phyloP scores from a whole-genome alignment of 2,888 invertebrate genomes.

The Platycnemis pennipes region DNA sequence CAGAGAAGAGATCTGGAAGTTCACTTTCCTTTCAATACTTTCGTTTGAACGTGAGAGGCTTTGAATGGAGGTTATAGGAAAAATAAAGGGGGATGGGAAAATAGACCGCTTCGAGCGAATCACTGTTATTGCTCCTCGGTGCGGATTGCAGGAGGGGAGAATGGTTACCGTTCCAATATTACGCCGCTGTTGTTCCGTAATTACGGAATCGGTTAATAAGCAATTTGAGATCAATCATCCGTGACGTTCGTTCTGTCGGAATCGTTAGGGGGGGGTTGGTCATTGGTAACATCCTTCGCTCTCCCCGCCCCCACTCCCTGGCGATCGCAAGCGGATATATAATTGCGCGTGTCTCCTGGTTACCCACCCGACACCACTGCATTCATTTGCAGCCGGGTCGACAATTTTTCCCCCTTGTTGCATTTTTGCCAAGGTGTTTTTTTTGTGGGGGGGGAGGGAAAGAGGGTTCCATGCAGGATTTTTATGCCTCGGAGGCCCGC shows the following conservation, averaged over 20 bases:
- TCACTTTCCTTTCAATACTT: no score
- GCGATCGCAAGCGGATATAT: background rate
- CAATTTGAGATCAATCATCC: constrained; percentile 45
- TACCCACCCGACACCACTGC: background rate
- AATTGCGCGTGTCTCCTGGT: background rate
- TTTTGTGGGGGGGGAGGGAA: background rate
- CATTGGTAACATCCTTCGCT: constrained; percentile 22
- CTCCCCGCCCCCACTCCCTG: background rate
- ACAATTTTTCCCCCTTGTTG: constrained; percentile 15
- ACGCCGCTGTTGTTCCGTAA: constrained; percentile 29
- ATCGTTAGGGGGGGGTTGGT: background rate
- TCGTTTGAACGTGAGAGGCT: no score
- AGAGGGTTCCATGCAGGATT: no score
- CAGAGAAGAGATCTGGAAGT: no score
- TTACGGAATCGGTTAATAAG: constrained; percentile 41
- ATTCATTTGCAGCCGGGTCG: constrained; percentile 13
- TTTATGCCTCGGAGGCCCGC: background rate
- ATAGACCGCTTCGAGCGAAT: background rate
- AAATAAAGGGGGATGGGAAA: background rate
- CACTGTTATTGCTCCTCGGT: background rate
- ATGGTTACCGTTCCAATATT: background rate
- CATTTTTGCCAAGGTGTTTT: background rate
- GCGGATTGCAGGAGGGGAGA: background rate
- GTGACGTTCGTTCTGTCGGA: constrained; percentile 14
- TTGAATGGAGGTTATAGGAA: no score